Evolutionary conservation across 1,140 invertebrate species (phyloP).

Genomic region (Caenorhabditis briggsae): DNA sequence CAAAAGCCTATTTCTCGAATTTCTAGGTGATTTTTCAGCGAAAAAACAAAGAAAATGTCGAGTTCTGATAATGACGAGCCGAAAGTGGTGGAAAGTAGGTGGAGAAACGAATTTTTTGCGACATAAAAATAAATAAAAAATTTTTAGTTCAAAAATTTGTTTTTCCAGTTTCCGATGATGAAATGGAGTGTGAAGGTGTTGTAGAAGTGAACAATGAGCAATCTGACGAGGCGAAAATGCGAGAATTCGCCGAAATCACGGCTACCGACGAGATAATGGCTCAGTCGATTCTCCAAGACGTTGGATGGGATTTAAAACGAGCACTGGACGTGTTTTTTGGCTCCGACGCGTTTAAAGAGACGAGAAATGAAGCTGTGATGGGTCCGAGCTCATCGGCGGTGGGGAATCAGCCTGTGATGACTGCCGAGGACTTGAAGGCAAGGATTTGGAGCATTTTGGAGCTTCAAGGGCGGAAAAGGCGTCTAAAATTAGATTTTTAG

Average conservation of each 20-base stretch:
- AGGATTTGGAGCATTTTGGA: neutral
- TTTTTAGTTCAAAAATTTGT: too few species aligned
- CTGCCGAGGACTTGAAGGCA: constrained; percentile 1
- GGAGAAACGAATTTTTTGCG: neutral
- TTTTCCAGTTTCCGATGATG: neutral
- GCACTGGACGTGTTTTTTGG: constrained; percentile 61
- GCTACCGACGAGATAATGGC: constrained; percentile 69
- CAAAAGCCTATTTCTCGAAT: neutral
- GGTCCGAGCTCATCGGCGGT: neutral
- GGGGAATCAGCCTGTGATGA: neutral
- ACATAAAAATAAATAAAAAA: neutral
- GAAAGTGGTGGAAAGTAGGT: neutral
- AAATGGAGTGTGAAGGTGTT: neutral
- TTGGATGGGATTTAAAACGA: constrained; percentile 66
- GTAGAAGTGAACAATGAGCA: neutral
- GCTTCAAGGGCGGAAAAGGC: neutral
- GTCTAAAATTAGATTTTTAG: too few species aligned
- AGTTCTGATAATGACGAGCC: neutral
- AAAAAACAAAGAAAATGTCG: neutral
- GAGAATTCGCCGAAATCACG: constrained; percentile 70
- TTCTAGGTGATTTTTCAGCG: neutral
- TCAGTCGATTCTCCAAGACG: constrained; percentile 69
- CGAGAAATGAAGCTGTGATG: constrained; percentile 15
- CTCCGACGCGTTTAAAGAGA: constrained; percentile 29
- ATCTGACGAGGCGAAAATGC: constrained; percentile 60